A percentile compares a stretch with the other conserved stretches of the same genome.
phyloP scores from a whole-genome alignment of 2,888 invertebrate genomes.

The Dicycla oo region DNA sequence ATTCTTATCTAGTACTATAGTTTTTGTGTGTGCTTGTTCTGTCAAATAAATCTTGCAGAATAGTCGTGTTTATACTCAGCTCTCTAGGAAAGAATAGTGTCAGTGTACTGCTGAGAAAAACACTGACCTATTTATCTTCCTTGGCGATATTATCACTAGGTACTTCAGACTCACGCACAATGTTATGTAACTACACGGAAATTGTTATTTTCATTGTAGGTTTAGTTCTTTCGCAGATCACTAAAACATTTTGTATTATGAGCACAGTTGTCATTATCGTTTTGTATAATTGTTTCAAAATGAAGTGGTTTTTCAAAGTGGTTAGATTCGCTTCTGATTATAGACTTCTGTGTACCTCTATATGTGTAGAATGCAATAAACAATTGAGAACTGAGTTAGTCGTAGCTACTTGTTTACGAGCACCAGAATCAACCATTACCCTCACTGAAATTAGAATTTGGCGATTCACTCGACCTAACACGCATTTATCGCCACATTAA shows the following conservation, averaged over 20 bases:
- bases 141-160: constrained; percentile 14
- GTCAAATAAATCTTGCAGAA: constrained; percentile 48
- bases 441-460: constrained; percentile 44
- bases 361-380: constrained; percentile 35
- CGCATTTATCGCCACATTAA: constrained; percentile 37
- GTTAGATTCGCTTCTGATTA: not conserved
- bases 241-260: not conserved
- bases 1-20: constrained; percentile 32
- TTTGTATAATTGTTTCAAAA: not conserved
- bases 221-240: not conserved
- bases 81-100: constrained; percentile 26
- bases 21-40: constrained; percentile 35
- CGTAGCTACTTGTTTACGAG: constrained; percentile 43
- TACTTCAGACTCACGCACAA: constrained; percentile 8
- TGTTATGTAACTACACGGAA: not conserved
- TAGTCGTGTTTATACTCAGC: constrained; percentile 44
- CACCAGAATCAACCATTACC: constrained; percentile 20
- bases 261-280: not conserved
- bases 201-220: not conserved
- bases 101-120: constrained; percentile 30
- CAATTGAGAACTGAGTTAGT: constrained; percentile 19
- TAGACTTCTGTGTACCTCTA: constrained; percentile 1
- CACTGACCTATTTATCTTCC: constrained; percentile 44
- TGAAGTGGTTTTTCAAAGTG: not conserved
- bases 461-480: constrained; percentile 24